Evolutionary conservation across 2,888 invertebrate genomes (phyloP).

Genomic region (Slavum lentiscoides): DNA sequence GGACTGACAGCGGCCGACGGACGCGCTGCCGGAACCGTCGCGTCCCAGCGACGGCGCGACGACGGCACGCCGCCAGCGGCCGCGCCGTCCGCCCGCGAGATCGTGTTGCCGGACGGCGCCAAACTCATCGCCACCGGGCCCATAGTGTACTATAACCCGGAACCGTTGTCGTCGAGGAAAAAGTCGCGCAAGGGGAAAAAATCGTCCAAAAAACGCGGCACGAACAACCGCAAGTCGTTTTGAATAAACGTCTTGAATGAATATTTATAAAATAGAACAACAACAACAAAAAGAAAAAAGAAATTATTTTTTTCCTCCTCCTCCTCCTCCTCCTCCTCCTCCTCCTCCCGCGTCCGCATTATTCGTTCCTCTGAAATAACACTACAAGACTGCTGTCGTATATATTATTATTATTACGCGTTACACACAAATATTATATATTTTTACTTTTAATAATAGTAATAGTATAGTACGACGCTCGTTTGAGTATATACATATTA

Average conservation of each 20-base stretch:
- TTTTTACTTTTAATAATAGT: background rate
- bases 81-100: constrained; percentile 32
- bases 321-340: background rate
- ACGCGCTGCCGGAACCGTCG: no score
- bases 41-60: background rate
- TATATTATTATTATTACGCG: no score
- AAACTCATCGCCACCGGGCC: constrained; percentile 75
- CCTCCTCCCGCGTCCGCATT: background rate
- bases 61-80: background rate
- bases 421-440: background rate
- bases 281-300: no score
- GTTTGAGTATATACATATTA: no score
- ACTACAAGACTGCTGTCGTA: constrained; percentile 23
- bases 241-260: background rate
- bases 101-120: constrained; percentile 66
- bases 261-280: no score
- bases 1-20: constrained; percentile 2
- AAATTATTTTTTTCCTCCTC: background rate
- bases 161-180: constrained; percentile 24
- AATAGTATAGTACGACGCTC: no score
- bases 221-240: background rate
- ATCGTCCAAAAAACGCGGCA: background rate
- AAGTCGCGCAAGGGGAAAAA: constrained; percentile 21
- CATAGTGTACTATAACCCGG: constrained; percentile 65
- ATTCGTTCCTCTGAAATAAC: constrained; percentile 22